Percentiles rank a stretch among this genome's conserved stretches.
Evolutionary conservation across 2,888 invertebrate species (phyloP).

Genomic region (Cacoxenus indagator): DNA sequence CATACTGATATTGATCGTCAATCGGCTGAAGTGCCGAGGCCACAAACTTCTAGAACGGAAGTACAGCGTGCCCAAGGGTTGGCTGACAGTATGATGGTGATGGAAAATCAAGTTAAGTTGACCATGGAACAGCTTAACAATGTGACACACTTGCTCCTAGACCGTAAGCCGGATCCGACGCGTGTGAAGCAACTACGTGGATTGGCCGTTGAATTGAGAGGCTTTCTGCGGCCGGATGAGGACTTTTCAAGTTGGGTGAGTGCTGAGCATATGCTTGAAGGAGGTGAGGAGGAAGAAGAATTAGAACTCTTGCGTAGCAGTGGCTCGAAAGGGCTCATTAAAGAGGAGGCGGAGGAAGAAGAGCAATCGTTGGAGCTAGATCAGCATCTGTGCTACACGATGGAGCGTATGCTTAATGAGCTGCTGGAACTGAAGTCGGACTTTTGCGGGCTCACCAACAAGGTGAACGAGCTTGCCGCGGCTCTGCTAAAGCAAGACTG

Average conservation of each 20-base stretch:
- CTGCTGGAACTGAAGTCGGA: slow-evolving; percentile 59
- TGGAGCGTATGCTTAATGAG: slow-evolving; percentile 57
- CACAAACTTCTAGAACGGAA: slow-evolving; percentile 43
- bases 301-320: slow-evolving; percentile 23
- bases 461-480: slow-evolving; percentile 58
- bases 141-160: slow-evolving; percentile 49
- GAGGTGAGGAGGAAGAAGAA: slow-evolving; percentile 38
- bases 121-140: slow-evolving; percentile 57
- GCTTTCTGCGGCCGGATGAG: slow-evolving; percentile 41
- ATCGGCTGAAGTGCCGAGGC: neutral
- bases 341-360: slow-evolving; percentile 50
- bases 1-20: slow-evolving; percentile 14
- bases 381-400: slow-evolving; percentile 53
- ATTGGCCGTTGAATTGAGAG: slow-evolving; percentile 44
- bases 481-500: slow-evolving; percentile 54
- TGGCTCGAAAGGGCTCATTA: slow-evolving; percentile 40
- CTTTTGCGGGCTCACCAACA: slow-evolving; percentile 58
- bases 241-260: slow-evolving; percentile 50
- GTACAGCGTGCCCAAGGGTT: slow-evolving; percentile 44
- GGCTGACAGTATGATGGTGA: slow-evolving; percentile 31
- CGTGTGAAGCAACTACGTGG: slow-evolving; percentile 41
- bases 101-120: slow-evolving; percentile 53
- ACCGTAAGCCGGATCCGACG: slow-evolving; percentile 44
- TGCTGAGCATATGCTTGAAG: slow-evolving; percentile 35
- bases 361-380: slow-evolving; percentile 47